Base-by-base conservation (phyloP, 2,888 invertebrate genomes). In the Entomobrya multifasciata region DNA sequence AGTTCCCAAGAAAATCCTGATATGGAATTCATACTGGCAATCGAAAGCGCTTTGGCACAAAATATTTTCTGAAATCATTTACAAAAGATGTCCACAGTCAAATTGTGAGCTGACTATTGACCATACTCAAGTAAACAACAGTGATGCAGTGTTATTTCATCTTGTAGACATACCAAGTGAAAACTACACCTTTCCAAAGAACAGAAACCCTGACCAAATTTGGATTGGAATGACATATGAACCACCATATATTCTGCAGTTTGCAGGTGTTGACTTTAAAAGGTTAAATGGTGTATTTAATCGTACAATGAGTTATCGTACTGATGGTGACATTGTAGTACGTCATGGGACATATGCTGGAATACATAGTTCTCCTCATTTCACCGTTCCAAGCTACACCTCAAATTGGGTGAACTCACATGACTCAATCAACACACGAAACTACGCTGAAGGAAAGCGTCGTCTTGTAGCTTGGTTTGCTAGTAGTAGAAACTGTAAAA, bases 211-310 rank as follows among this genome's bases (percentile, higher is more conserved):
- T 0, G 88, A 91, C 1, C 96, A 96, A 92, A 94, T 94, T 89
- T 96, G 96, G 96, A 94, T 96, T 62, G 95, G 95, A 90, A 92
- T 95, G 81, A 95, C 94, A 0, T 96, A 96, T 90, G 96, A 96
- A 92, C 94, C 95, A 20, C 95, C 96, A 0, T 91, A 91, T 11
- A 93, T 95, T 90, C 94, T 94, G 0, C 90, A 89, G 60, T 90
- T 90, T 11, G 92, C 91, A 52, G 92, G 93, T 0, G 91, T 93
- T 1, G 57, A 90, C 57, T 88, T 90, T 20, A 91, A 92, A 1
- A 92, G 93, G 36, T 94, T 94, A 89, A 93, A 94, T 87, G 93
- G 94, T 15, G 88, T 95, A n/a, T 96, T 95, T 91, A 93, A 93
- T 88, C 93, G 93, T 92, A 93, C 93, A 20, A 92, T 93, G 92